Evolutionary conservation across 2,888 invertebrate genomes (phyloP).

Genomic region (Hirudinaria manillensis): DNA sequence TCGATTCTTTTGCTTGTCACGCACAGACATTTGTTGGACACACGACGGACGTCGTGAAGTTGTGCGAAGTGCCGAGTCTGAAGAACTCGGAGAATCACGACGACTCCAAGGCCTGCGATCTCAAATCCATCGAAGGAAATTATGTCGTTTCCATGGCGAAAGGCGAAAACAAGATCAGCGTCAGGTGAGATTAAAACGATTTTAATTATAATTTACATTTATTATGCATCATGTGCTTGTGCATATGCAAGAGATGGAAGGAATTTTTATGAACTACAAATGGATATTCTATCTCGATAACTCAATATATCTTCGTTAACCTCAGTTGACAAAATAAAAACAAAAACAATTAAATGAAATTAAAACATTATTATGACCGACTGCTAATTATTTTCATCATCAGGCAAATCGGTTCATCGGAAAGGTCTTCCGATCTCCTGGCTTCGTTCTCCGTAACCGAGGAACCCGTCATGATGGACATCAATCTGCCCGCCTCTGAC

Average conservation of each 20-base stretch:
- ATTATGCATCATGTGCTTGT: no score
- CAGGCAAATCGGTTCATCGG: constrained; percentile 29
- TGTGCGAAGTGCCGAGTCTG: constrained; percentile 42
- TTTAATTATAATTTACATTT: no score
- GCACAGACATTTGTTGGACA: constrained; percentile 52
- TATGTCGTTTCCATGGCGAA: constrained; percentile 51
- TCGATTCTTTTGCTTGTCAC: no score
- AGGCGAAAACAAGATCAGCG: constrained; percentile 50
- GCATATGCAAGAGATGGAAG: no score
- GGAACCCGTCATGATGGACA: constrained; percentile 45
- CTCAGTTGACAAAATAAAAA: no score
- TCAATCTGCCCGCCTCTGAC: constrained; percentile 32
- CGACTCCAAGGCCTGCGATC: not conserved
- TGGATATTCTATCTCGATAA: no score
- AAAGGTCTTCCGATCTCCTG: constrained; percentile 40
- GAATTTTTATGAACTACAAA: no score
- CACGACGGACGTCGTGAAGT: constrained; percentile 48
- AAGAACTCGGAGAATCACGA: not conserved
- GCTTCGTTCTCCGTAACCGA: constrained; percentile 49
- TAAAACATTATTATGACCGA: no score
- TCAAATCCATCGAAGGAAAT: constrained; percentile 27
- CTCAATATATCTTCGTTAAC: no score
- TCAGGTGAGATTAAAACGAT: constrained; percentile 42
- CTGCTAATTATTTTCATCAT: not conserved
- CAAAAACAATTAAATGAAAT: no score